Conservation (phyloP, 2,113 vertebrate species). For the Psephotus haematonotus region DNA sequence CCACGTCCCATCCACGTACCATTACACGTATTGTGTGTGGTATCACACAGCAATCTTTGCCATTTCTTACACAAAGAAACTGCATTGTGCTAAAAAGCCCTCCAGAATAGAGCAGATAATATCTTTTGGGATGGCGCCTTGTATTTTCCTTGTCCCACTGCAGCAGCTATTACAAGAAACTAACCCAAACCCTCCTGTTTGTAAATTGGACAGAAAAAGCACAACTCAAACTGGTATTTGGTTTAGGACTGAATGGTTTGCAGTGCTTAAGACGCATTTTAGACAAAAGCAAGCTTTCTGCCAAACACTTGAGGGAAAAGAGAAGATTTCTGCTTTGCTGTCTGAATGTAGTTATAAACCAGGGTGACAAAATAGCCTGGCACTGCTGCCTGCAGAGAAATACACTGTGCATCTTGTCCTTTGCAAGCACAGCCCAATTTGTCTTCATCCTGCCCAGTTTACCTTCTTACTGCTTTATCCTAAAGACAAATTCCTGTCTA, state of each 20-base stretch:
- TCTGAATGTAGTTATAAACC: neutral
- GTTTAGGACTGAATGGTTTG: slow-evolving; percentile 18
- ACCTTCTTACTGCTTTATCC: neutral
- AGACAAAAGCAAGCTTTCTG: slow-evolving; percentile 58
- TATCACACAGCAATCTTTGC: neutral
- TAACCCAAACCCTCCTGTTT: slow-evolving; percentile 37
- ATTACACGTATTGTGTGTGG: neutral
- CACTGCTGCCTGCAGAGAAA: neutral
- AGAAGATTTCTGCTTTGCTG: slow-evolving; percentile 28
- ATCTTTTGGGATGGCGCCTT: slow-evolving; percentile 45
- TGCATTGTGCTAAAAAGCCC: slow-evolving; percentile 27
- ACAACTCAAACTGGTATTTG: neutral
- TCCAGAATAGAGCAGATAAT: slow-evolving; percentile 25
- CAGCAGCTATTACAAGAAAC: slow-evolving; percentile 27
- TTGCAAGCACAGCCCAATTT: neutral
- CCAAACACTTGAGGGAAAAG: slow-evolving; percentile 17
- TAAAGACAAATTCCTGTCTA: neutral
- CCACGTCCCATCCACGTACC: fast-evolving
- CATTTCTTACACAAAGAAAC: neutral
- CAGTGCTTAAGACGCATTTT: slow-evolving; percentile 35
- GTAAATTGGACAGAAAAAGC: slow-evolving; percentile 45
- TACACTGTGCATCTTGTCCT: neutral
- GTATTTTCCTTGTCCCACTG: neutral
- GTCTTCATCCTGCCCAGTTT: neutral
- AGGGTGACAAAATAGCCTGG: neutral